Evolutionary conservation across 1,140 invertebrate genomes (phyloP).

Genomic region (Leptinotarsa lineolata): DNA sequence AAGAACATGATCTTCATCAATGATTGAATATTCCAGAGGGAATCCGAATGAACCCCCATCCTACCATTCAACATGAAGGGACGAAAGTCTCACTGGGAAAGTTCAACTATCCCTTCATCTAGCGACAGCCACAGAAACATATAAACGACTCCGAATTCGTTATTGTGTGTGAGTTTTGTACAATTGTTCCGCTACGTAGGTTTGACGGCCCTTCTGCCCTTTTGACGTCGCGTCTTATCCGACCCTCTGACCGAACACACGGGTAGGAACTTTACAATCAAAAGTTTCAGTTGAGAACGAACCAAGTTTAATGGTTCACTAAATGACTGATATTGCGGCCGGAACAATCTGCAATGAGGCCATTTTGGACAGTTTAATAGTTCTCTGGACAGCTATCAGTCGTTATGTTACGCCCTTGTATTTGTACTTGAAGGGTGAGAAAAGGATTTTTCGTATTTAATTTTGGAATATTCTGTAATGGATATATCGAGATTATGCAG

Average conservation of each 20-base stretch:
- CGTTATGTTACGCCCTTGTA: not conserved
- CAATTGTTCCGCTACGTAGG: not conserved
- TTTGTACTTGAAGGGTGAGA: too few relatives aligned
- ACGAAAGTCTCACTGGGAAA: not conserved
- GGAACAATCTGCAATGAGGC: not conserved
- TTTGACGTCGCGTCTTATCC: not conserved
- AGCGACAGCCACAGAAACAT: not conserved
- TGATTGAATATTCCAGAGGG: too few relatives aligned
- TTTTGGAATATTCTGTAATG: too few relatives aligned
- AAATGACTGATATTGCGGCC: not conserved
- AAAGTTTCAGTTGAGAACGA: not conserved
- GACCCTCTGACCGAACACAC: not conserved
- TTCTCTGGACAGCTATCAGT: not conserved
- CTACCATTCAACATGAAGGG: not conserved
- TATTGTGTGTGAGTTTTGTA: not conserved
- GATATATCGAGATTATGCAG: too few relatives aligned
- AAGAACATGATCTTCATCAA: too few relatives aligned
- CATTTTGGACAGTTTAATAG: not conserved
- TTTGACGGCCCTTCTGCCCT: not conserved
- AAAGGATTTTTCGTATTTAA: too few relatives aligned
- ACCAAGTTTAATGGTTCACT: not conserved
- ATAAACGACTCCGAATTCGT: not conserved
- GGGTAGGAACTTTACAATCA: not conserved
- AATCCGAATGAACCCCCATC: not conserved
- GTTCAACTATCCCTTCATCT: not conserved